These are phyloP conservation scores for Formica exsecta DNA, from an alignment of 1,140 invertebrate genomes.

Conservation along the genomic window DNA sequence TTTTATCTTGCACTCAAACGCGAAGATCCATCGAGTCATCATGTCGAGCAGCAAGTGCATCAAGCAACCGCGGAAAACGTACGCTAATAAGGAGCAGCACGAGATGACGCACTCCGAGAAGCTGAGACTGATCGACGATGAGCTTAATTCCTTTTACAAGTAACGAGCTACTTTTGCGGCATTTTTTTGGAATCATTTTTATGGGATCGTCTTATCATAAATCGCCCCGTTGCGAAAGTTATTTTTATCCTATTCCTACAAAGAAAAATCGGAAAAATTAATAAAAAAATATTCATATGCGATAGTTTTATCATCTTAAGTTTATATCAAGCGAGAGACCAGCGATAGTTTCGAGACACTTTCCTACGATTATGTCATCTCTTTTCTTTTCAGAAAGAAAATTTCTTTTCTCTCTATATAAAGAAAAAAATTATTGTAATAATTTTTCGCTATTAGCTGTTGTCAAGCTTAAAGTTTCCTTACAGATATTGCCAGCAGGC, in stretches of 20 bases:
- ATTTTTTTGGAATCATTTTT: slow-evolving; percentile 1
- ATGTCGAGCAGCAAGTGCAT: slow-evolving; percentile 84
- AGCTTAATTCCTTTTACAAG: slow-evolving; percentile 87
- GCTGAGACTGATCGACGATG: slow-evolving; percentile 86
- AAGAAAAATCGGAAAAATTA: not conserved
- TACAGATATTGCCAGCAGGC: slow-evolving; percentile 90
- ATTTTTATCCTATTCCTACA: too few species aligned
- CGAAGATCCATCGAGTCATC: slow-evolving; percentile 44
- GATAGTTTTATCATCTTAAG: not conserved
- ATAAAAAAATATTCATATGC: not conserved
- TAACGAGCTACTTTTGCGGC: slow-evolving; percentile 66
- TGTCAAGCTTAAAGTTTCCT: slow-evolving; percentile 67
- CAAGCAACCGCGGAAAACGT: slow-evolving; percentile 81
- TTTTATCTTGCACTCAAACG: not conserved
- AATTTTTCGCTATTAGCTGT: not conserved
- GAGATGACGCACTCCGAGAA: slow-evolving; percentile 86
- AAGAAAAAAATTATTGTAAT: not conserved
- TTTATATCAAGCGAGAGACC: too few species aligned
- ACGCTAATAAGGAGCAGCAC: slow-evolving; percentile 82
- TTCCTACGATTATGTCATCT: too few species aligned
- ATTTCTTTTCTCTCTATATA: too few species aligned
- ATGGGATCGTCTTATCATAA: not conserved
- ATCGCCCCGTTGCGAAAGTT: not conserved
- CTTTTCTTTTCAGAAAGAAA: too few species aligned
- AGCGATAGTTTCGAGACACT: too few species aligned